Conservation (phyloP, 2,113 vertebrate genomes). For the Numida meleagris region DNA sequence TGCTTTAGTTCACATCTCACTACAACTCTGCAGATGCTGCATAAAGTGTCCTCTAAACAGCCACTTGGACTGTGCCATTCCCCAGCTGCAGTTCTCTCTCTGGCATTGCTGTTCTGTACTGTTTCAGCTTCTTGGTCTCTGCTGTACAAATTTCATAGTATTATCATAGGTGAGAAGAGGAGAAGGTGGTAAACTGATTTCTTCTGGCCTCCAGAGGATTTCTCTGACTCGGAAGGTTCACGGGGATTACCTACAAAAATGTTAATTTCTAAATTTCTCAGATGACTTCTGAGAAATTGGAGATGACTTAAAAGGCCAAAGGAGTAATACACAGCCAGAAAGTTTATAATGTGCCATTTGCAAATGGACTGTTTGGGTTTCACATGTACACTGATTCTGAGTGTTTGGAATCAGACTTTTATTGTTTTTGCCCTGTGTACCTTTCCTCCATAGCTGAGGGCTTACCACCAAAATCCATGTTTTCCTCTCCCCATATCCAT, state of each 20-base stretch:
- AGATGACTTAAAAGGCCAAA: not conserved
- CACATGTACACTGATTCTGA: not conserved
- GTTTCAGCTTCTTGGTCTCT: not conserved
- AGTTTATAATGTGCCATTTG: not conserved
- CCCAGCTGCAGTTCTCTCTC: not conserved
- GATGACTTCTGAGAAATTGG: not conserved
- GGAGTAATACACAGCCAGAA: not conserved
- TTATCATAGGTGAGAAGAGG: not conserved
- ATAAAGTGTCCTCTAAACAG: not conserved
- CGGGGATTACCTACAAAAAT: not conserved
- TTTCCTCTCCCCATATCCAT: constrained; percentile 15
- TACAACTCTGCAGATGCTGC: not conserved
- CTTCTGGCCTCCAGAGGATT: not conserved
- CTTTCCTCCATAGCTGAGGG: not conserved
- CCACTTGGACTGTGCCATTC: not conserved
- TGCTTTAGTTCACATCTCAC: not conserved
- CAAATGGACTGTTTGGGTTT: not conserved
- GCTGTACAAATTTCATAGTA: not conserved
- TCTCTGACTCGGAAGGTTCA: not conserved
- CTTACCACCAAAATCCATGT: not conserved
- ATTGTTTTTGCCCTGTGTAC: not conserved
- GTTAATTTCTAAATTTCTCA: not conserved
- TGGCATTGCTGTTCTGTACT: not conserved
- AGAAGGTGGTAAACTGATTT: not conserved
- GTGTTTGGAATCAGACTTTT: not conserved